A percentile compares a stretch with the other conserved stretches of the same genome.
Conservation (phyloP, 2,888 invertebrate species). For the Lasius platythorax region DNA sequence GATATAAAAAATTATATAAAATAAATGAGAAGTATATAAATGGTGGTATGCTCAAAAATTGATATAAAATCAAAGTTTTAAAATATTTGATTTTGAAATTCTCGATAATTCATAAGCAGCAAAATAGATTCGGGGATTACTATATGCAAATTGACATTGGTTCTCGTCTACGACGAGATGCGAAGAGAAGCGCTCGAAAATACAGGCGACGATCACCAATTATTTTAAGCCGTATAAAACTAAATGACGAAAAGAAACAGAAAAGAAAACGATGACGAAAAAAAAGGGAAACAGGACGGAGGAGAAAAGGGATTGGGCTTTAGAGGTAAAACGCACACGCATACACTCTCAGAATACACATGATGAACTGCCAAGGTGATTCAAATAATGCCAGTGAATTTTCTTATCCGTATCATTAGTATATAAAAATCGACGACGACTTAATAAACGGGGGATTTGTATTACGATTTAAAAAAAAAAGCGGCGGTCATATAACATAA, state of each 20-base stretch:
- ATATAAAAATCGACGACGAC: constrained; percentile 75
- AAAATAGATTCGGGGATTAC: constrained; percentile 18
- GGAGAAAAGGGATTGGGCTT: constrained; percentile 62
- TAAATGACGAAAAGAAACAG: constrained; percentile 31
- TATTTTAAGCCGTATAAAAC: constrained; percentile 52
- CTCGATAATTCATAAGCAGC: not conserved
- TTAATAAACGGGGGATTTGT: constrained; percentile 79
- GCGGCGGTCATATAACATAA: constrained; percentile 70
- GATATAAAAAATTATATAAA: not conserved
- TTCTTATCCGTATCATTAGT: constrained; percentile 85
- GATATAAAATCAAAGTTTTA: constrained; percentile 31
- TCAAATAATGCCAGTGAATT: constrained; percentile 85
- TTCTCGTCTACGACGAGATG: constrained; percentile 21
- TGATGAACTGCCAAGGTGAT: constrained; percentile 86
- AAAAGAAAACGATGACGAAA: constrained; percentile 49
- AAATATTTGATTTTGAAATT: constrained; percentile 10
- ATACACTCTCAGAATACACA: constrained; percentile 82
- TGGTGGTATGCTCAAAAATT: constrained; percentile 1
- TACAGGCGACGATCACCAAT: not conserved
- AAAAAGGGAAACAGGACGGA: not conserved
- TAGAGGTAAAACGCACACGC: constrained; percentile 83
- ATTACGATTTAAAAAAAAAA: constrained; percentile 71
- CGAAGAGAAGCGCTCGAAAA: not conserved
- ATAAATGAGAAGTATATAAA: not conserved
- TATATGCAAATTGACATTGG: constrained; percentile 2